Evolutionary conservation across 2,797 vertebrate genomes (phyloP).

Genomic region (Pseudochaenichthys georgianus): DNA sequence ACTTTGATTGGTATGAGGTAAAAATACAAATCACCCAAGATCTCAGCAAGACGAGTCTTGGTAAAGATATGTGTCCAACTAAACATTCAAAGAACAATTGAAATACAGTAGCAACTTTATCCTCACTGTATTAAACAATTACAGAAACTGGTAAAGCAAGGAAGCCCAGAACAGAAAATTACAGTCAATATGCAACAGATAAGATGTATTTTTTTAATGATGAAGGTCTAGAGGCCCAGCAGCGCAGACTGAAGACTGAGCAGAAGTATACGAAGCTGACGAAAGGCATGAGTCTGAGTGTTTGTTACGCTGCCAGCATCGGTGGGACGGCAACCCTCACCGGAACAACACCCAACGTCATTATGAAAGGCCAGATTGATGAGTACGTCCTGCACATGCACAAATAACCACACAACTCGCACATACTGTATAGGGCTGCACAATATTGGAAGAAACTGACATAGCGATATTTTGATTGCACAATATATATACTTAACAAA

Average conservation of each 20-base stretch:
- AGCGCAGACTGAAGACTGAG: slow-evolving; percentile 51
- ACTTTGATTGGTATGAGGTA: not conserved
- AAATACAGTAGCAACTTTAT: not conserved
- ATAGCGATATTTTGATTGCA: too few species aligned
- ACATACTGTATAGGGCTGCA: not conserved
- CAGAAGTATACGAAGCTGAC: slow-evolving; percentile 75
- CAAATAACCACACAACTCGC: not conserved
- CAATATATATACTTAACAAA: too few species aligned
- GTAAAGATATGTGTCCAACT: not conserved
- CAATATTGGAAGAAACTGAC: too few species aligned
- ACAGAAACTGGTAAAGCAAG: not conserved
- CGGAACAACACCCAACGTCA: slow-evolving; percentile 90
- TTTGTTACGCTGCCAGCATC: slow-evolving; percentile 91
- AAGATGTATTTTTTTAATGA: not conserved
- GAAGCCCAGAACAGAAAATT: not conserved
- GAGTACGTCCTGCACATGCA: slow-evolving; percentile 76
- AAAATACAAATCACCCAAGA: not conserved
- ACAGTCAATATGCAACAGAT: not conserved
- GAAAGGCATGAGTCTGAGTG: slow-evolving; percentile 88
- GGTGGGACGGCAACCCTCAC: slow-evolving; percentile 92
- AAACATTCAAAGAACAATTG: not conserved
- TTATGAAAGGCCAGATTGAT: slow-evolving; percentile 89
- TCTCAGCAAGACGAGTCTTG: too few species aligned
- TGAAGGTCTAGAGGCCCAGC: slow-evolving; percentile 34
- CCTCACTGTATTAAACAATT: not conserved